Base-by-base conservation (phyloP, 2,113 vertebrate species). In the Martes martes region DNA sequence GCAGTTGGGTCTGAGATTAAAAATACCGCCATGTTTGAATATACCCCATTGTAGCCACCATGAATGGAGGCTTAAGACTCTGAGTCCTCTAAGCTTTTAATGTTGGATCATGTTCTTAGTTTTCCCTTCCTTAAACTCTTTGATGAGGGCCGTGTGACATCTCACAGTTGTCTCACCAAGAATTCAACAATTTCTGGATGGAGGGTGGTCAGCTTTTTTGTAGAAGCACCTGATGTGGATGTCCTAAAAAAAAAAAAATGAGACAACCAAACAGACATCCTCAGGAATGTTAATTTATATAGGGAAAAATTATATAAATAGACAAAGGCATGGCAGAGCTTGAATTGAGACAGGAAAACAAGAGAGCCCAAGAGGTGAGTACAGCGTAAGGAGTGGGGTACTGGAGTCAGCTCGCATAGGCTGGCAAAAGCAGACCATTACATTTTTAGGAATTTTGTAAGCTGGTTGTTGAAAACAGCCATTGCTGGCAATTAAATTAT, bases 231-330 rank as follows among this genome's bases (percentile, higher is more conserved):
- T 39, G 71, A 81, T 21, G 59, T 47, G 7, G 31, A 47, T 24
- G 23, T 59, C 52, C 63, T 23, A 50, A 81, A 88, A 47, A 81
- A 39, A 88, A 81, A 94, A 52, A 88, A 81, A 94, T 71, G 13
- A 71, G 52, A 59, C 52, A 69, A 39, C 39, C 15, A 39, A 39
- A 23, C 13, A 81, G 31, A 47, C 5, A 73, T 47, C 19, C 33
- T 24, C 84, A 59, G 31, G 23, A 47, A 80, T 69, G 9, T 42
- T 79, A 71, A 73, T 7, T 10, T 80, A 31, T 71, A 59, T 47
- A 94, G 10, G 63, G 2, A 7, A n/a, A 87, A 67, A 31, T 52
- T 76, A 28, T 21, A 4, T 67, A 79, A 19, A 45, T 21, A 33
- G 47, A 28, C 55, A 31, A 71, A 80, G 47, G 28, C 59, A 55